Evolutionary conservation across 2,888 invertebrate species (phyloP), one percentile per base, ranked within the genome.

Genomic region (Drosophila mimica): DNA sequence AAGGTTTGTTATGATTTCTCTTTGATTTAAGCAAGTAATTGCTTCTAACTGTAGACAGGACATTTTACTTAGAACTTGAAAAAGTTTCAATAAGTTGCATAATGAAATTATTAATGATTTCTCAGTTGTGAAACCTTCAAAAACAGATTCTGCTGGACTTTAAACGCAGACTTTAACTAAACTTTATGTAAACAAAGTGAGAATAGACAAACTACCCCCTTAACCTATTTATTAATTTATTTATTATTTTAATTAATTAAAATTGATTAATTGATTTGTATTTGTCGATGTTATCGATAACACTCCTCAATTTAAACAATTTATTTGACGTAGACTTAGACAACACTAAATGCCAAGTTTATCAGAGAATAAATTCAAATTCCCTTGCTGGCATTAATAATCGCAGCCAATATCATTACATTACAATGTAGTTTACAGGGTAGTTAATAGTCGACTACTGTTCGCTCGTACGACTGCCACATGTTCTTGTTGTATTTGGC

Each of bases 401-500:
- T 43, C 3, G 11, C 11, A 11, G 5, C 20, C 5, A 11, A 43
- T 11, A 20, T 11, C 5, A 20, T 20, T 11, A 20, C 3, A 43
- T 11, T 6, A 3, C 20, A 20, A 43, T 13, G 5, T 20, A 13
- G 31, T 4, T 15, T 52, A 53, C 6, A 54, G 38, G 28, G 38
- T 28, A 56, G n/a, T 8, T n/a, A n/a, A 9, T 3, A 9, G 20
- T 57, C 56, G 40, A 28, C 8, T 36, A 8, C 8, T 34, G n/a
- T 17, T 2, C 4, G 5, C 15, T 52, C 1, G 7, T 6, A 13
- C 5, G 8, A 36, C 8, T 56, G n/a, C 36, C 46, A 67, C 61
- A 67, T 46, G 51, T 25, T 25, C 25, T 38, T 57, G 60, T 70
- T 70, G 66, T 76, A 69, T 70, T 73, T 85, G 79, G 53, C 81